These are phyloP conservation scores for Garra rufa DNA, from an alignment of 2,113 vertebrate genomes.

Conservation along the genomic window DNA sequence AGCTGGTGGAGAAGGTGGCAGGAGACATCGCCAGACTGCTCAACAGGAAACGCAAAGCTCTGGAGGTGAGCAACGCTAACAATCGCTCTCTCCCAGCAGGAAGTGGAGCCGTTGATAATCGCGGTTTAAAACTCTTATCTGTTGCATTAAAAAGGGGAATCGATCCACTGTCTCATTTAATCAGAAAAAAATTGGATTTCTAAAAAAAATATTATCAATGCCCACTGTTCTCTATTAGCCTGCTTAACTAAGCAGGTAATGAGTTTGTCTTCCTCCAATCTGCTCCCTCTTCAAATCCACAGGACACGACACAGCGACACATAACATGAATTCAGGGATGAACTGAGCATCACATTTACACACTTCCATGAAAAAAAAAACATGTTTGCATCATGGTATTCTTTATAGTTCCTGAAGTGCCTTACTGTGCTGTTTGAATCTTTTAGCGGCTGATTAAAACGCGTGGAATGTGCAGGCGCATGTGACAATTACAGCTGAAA, in stretches of 20 bases:
- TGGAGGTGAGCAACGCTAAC: constrained; percentile 85
- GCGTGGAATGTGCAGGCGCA: neutral
- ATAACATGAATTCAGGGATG: neutral
- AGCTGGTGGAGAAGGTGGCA: constrained; percentile 93
- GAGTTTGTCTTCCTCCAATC: constrained; percentile 52
- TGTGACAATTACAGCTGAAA: constrained; percentile 6
- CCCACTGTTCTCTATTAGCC: constrained; percentile 56
- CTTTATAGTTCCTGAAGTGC: neutral
- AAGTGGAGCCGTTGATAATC: neutral
- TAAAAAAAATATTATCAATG: constrained; percentile 64
- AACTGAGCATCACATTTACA: neutral
- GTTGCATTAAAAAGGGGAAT: constrained; percentile 57
- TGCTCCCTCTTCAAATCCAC: constrained; percentile 49
- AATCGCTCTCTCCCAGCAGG: constrained; percentile 23
- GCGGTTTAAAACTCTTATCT: constrained; percentile 41
- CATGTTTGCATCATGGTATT: neutral
- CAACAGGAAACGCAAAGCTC: constrained; percentile 93
- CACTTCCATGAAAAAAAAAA: neutral
- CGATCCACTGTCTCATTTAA: constrained; percentile 59
- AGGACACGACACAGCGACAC: constrained; percentile 34
- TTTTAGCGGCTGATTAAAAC: neutral
- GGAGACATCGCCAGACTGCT: constrained; percentile 94
- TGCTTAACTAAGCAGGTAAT: constrained; percentile 65
- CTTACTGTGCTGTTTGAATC: neutral
- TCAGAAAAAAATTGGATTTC: constrained; percentile 58